phyloP scores from a whole-genome alignment of 2,888 invertebrate genomes.

The Chromoteleia sp. region DNA sequence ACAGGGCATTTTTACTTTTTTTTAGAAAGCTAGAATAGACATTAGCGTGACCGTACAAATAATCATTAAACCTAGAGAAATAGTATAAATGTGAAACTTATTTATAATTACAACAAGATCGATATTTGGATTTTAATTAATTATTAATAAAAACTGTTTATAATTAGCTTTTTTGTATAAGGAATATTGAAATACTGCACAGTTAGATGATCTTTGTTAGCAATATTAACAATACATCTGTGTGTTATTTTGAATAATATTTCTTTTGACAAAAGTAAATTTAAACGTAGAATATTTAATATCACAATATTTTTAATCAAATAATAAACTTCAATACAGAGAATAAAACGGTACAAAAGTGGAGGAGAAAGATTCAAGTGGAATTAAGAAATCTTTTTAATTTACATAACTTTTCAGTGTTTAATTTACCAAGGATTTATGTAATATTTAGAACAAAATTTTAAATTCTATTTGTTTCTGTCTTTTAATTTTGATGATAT shows the following conservation, averaged over 20 bases:
- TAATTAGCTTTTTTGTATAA: background rate
- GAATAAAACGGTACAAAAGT: background rate
- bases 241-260: background rate
- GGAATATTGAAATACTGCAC: too few species aligned
- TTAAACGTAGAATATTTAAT: background rate
- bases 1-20: background rate
- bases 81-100: background rate
- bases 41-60: background rate
- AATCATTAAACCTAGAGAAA: background rate
- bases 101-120: background rate
- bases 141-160: background rate
- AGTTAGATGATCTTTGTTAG: too few species aligned
- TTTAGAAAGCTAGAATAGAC: background rate
- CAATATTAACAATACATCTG: background rate
- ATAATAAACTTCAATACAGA: background rate
- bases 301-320: background rate
- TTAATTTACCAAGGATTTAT: background rate
- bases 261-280: background rate
- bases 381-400: background rate
- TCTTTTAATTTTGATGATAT: too few species aligned
- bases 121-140: background rate
- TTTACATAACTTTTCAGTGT: conserved; percentile 1
- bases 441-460: background rate
- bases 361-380: background rate
- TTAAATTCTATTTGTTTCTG: too few species aligned